These are phyloP conservation scores for Trinectes maculatus DNA, from an alignment of 2,113 vertebrate species.

Conservation along the genomic window DNA sequence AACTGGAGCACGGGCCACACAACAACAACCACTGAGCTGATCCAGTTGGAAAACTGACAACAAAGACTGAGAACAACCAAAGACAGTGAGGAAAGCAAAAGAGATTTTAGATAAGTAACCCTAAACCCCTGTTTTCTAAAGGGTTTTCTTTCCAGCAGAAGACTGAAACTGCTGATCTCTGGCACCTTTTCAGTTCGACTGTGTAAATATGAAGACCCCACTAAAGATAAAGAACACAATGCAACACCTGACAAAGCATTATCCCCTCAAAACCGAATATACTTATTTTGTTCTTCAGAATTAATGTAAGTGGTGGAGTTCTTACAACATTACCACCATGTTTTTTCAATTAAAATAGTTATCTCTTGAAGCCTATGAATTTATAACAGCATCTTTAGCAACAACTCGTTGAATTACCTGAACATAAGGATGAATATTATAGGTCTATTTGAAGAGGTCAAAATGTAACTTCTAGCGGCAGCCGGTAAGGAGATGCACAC, in stretches of 20 bases:
- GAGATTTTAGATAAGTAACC: background rate
- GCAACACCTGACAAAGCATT: too few relatives aligned
- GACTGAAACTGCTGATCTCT: too few relatives aligned
- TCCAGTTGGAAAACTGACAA: background rate
- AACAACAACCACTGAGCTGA: background rate
- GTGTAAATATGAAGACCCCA: too few relatives aligned
- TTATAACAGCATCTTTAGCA: background rate
- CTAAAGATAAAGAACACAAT: too few relatives aligned
- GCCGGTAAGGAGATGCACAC: too few relatives aligned
- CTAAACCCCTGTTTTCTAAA: too few relatives aligned
- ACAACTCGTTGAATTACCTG: background rate
- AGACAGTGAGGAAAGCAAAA: background rate
- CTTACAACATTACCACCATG: too few relatives aligned
- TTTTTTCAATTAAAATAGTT: background rate
- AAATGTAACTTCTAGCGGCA: background rate
- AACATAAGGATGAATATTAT: background rate
- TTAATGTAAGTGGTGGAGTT: too few relatives aligned
- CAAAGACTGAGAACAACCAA: background rate
- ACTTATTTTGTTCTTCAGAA: too few relatives aligned
- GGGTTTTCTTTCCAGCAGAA: too few relatives aligned
- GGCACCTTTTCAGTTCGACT: too few relatives aligned
- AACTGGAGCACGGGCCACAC: conserved; percentile 3
- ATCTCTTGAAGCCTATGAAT: background rate
- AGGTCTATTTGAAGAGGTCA: background rate
- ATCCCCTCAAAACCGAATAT: too few relatives aligned